Conservation (phyloP, 2,888 invertebrate species). For the Chydorus sphaericus region DNA sequence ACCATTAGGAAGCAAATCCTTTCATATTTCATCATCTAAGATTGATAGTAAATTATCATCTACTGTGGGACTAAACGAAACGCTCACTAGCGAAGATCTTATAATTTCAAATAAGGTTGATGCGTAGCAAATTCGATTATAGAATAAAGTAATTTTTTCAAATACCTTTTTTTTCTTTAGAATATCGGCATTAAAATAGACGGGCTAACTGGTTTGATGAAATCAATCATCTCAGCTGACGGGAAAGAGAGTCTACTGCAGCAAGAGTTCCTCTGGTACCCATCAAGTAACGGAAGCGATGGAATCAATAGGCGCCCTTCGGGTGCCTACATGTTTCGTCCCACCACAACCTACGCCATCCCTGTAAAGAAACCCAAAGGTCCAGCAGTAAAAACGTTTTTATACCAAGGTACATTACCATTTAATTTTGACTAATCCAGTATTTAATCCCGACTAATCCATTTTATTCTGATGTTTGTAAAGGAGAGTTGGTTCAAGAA, state of each 20-base stretch:
- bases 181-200: constrained; percentile 38
- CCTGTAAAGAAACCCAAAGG: constrained; percentile 26
- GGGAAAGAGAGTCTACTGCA: constrained; percentile 24
- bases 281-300: constrained; percentile 52
- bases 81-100: no score
- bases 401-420: no score
- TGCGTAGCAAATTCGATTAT: no score
- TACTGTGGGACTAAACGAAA: no score
- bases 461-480: no score
- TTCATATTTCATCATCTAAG: constrained; percentile 32
- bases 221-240: neutral
- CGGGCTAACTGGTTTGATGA: constrained; percentile 20
- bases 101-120: no score
- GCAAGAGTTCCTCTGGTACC: constrained; percentile 60
- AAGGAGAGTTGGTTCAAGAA: no score
- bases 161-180: constrained; percentile 22
- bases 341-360: constrained; percentile 35
- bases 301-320: constrained; percentile 46
- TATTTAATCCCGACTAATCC: no score
- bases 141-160: no score
- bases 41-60: no score
- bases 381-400: no score
- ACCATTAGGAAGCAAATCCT: constrained; percentile 45
- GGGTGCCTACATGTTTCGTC: constrained; percentile 84
- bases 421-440: no score